Evolutionary conservation across 1,140 invertebrate genomes (phyloP).

Genomic region (Caenorhabditis remanei): DNA sequence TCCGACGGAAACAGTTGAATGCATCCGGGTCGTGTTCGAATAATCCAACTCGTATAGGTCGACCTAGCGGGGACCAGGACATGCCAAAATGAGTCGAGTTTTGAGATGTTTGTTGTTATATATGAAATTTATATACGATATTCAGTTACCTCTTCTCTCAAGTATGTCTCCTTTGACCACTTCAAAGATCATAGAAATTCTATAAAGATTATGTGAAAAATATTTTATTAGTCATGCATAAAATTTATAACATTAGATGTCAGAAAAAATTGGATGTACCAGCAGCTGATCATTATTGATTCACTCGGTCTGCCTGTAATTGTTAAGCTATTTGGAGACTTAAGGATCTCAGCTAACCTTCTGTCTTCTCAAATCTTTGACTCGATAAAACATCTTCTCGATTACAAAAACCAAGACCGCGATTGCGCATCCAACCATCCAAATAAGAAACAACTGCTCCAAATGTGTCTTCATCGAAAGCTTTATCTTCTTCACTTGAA

Average conservation of each 20-base stretch:
- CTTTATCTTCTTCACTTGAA: slow-evolving; percentile 55
- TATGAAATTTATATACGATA: not conserved
- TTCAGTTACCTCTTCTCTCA: not conserved
- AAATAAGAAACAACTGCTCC: slow-evolving; percentile 62
- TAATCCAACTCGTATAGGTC: slow-evolving; percentile 63
- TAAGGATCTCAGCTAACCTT: not conserved
- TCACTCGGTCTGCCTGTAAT: slow-evolving; percentile 30
- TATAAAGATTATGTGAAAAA: not conserved
- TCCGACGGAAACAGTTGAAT: slow-evolving; percentile 66
- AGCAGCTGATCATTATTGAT: slow-evolving; percentile 10
- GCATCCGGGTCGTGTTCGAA: slow-evolving; percentile 66
- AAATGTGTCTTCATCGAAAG: slow-evolving; percentile 61
- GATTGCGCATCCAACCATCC: slow-evolving; percentile 10
- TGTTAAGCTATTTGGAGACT: not conserved
- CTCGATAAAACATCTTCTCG: slow-evolving; percentile 16
- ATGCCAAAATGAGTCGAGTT: not conserved
- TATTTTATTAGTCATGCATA: not conserved
- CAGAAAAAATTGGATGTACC: not conserved
- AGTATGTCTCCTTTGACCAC: not conserved
- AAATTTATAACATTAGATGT: too few relatives aligned
- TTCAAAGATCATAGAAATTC: not conserved
- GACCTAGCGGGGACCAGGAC: slow-evolving; percentile 57
- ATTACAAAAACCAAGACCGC: not conserved
- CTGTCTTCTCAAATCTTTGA: not conserved
- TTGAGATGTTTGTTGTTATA: slow-evolving; percentile 1